phyloP scores from a whole-genome alignment of 2,888 invertebrate species.

The Pheosia tremula region DNA sequence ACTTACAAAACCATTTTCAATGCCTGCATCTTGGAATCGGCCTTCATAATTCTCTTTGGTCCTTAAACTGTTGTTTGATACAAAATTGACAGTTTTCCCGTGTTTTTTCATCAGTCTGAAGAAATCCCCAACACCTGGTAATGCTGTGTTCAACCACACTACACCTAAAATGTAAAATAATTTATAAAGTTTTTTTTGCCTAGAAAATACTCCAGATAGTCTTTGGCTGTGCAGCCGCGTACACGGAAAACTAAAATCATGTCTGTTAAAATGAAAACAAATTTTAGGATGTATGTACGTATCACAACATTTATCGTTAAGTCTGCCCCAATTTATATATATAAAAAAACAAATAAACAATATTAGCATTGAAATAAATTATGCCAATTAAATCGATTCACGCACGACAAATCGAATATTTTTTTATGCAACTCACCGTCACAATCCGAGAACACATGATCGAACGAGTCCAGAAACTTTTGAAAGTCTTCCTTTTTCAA shows the following conservation, averaged over 20 bases:
- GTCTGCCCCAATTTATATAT: too few relatives aligned
- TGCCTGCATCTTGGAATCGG: slow-evolving; percentile 57
- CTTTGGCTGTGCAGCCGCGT: too few relatives aligned
- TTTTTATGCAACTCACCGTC: slow-evolving; percentile 84
- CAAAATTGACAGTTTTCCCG: slow-evolving; percentile 79
- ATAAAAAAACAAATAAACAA: too few relatives aligned
- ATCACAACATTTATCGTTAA: too few relatives aligned
- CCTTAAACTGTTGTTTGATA: slow-evolving; percentile 81
- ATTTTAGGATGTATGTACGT: too few relatives aligned
- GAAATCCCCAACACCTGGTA: slow-evolving; percentile 73
- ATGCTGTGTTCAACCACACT: slow-evolving; percentile 64
- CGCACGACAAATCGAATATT: neutral
- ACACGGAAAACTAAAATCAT: too few relatives aligned
- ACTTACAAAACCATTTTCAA: slow-evolving; percentile 71
- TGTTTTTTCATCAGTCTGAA: slow-evolving; percentile 69
- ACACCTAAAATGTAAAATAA: slow-evolving; percentile 71
- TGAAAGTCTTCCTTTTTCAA: slow-evolving; percentile 72
- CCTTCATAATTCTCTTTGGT: slow-evolving; percentile 59
- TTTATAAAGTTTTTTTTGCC: too few relatives aligned
- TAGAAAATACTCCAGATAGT: too few relatives aligned
- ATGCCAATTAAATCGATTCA: neutral
- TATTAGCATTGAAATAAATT: too few relatives aligned
- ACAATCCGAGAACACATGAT: slow-evolving; percentile 90
- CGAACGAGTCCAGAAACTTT: slow-evolving; percentile 86
- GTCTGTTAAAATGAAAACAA: too few relatives aligned